Conservation (phyloP, 2,797 vertebrate genomes). For the Gadopsis marmoratus region DNA sequence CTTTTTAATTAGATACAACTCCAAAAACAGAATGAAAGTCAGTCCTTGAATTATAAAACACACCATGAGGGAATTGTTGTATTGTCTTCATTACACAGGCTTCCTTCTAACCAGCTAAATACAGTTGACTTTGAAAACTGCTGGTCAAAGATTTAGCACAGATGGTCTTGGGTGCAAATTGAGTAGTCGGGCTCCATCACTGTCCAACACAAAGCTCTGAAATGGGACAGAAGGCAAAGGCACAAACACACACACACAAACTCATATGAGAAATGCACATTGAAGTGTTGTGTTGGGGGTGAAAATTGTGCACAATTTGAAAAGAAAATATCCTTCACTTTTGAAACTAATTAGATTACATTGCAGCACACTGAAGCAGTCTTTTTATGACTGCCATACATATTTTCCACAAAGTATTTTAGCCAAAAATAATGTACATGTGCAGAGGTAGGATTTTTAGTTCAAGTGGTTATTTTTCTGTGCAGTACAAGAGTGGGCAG, state of each 20-base stretch:
- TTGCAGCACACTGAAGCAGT: background rate
- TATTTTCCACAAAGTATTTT: background rate
- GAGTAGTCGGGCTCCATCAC: conserved; percentile 33
- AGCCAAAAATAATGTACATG: background rate
- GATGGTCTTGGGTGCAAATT: conserved; percentile 39
- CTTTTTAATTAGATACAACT: background rate
- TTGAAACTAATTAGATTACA: background rate
- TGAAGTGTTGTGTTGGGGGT: background rate
- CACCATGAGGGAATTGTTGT: background rate
- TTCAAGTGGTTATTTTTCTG: background rate
- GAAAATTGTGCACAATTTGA: background rate
- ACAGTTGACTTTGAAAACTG: conserved; percentile 44
- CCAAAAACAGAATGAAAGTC: conserved; percentile 1
- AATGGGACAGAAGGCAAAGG: conserved; percentile 16
- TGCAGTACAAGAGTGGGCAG: background rate
- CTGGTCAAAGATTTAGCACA: conserved; percentile 48
- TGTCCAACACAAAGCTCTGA: conserved; percentile 29
- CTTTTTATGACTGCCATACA: background rate
- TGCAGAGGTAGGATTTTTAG: background rate
- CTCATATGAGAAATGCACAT: background rate
- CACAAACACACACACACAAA: conserved; percentile 7
- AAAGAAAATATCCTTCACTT: background rate
- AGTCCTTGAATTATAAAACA: background rate
- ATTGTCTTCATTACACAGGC: conserved; percentile 2
- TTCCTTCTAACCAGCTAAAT: conserved; percentile 19